A percentile compares a stretch with the other conserved stretches of the same genome.
Evolutionary conservation across 2,113 vertebrate genomes (phyloP).

Genomic region (Ahaetulla prasina): DNA sequence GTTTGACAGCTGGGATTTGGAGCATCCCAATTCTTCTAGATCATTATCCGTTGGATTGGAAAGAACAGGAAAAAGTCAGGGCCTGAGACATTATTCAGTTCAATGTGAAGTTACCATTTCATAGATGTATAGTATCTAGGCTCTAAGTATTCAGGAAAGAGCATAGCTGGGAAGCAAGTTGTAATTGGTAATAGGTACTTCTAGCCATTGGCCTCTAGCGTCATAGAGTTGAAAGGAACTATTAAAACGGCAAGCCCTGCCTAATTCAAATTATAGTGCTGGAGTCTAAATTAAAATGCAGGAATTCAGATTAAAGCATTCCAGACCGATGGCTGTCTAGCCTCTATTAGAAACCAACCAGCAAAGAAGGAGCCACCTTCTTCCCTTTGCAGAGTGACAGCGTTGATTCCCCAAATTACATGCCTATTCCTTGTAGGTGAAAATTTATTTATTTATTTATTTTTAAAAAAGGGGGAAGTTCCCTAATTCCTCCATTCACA

Average conservation of each 20-base stretch:
- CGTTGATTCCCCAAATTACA: neutral
- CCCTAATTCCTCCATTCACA: neutral
- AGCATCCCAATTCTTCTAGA: neutral
- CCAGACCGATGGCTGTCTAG: neutral
- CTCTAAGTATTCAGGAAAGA: neutral
- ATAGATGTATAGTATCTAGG: neutral
- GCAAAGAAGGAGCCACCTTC: neutral
- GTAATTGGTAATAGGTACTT: neutral
- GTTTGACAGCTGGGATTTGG: neutral
- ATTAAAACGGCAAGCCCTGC: neutral
- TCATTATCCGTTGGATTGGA: neutral
- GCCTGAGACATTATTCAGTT: neutral
- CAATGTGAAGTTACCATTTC: neutral
- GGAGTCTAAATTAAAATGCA: neutral
- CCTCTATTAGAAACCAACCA: neutral
- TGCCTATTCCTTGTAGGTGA: neutral
- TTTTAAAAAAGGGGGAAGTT: neutral
- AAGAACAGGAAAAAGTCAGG: neutral
- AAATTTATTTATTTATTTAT: too few species aligned
- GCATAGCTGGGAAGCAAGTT: neutral
- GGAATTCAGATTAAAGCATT: neutral
- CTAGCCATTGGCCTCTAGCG: neutral
- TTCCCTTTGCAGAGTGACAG: neutral
- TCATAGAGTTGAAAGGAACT: neutral
- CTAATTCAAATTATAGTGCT: neutral